Evolutionary conservation across 2,888 invertebrate genomes (phyloP).

Genomic region (Matsumyia berberina): DNA sequence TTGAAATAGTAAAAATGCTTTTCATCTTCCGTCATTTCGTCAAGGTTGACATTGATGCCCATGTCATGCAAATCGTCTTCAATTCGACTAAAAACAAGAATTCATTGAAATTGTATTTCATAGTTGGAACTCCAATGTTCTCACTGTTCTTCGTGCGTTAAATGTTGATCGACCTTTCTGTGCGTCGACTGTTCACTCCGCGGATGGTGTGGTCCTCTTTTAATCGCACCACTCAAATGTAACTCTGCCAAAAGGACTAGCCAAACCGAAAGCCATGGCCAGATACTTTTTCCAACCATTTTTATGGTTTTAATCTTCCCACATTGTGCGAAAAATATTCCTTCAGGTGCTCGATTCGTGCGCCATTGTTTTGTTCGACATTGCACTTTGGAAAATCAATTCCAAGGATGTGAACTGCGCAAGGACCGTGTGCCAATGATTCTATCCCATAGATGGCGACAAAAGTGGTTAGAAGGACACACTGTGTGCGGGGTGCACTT

Average conservation of each 20-base stretch:
- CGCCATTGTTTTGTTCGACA: slow-evolving; percentile 41
- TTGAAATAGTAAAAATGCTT: slow-evolving; percentile 84
- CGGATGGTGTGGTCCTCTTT: slow-evolving; percentile 89
- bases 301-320: slow-evolving; percentile 9
- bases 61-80: slow-evolving; percentile 90
- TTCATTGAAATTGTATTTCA: neutral
- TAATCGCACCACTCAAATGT: slow-evolving; percentile 77
- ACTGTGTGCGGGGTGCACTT: slow-evolving; percentile 27
- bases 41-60: slow-evolving; percentile 86
- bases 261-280: slow-evolving; percentile 41
- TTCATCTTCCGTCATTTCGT: slow-evolving; percentile 93
- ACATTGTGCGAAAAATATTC: slow-evolving; percentile 32
- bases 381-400: slow-evolving; percentile 47
- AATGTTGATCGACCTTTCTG: slow-evolving; percentile 87
- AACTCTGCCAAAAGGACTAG: slow-evolving; percentile 46
- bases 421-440: neutral
- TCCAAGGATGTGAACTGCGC: slow-evolving; percentile 26
- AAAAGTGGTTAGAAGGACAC: neutral
- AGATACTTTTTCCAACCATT: slow-evolving; percentile 48
- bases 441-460: slow-evolving; percentile 46
- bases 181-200: slow-evolving; percentile 86
- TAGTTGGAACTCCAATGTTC: slow-evolving; percentile 77
- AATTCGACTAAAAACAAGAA: slow-evolving; percentile 88
- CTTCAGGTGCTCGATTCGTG: slow-evolving; percentile 22
- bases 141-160: slow-evolving; percentile 91